These are phyloP conservation scores for Galaxias olidus DNA, from an alignment of 2,797 vertebrate species.

Conservation along the genomic window DNA sequence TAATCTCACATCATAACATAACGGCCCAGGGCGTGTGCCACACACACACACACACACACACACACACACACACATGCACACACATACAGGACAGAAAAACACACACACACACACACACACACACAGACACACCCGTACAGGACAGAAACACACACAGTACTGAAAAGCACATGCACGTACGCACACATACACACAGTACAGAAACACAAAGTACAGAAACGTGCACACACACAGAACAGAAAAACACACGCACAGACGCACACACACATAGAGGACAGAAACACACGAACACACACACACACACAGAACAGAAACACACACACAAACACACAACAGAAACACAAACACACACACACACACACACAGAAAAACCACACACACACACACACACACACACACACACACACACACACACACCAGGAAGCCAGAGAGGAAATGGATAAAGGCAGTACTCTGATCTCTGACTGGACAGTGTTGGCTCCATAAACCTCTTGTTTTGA, in stretches of 20 bases:
- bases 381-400: constrained; percentile 22
- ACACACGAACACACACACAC: constrained; percentile 16
- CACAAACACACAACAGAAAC: too few relatives aligned
- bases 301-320: too few relatives aligned
- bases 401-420: not conserved
- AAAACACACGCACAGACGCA: constrained; percentile 33
- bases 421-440: constrained; percentile 55
- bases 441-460: constrained; percentile 54
- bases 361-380: constrained; percentile 7
- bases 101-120: too few relatives aligned
- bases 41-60: constrained; percentile 32
- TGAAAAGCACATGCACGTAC: not conserved
- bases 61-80: constrained; percentile 12
- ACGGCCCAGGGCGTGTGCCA: constrained; percentile 65
- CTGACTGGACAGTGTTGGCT: constrained; percentile 39
- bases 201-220: too few relatives aligned
- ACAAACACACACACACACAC: constrained; percentile 39
- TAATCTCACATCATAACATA: constrained; percentile 59
- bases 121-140: too few relatives aligned
- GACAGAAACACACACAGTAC: constrained; percentile 34
- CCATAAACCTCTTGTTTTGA: constrained; percentile 43
- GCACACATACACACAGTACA: constrained; percentile 25
- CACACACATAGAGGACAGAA: too few relatives aligned
- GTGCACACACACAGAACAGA: not conserved
- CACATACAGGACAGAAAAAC: too few relatives aligned